Base-by-base conservation (phyloP, 2,113 vertebrate genomes). In the Ophthalmolycus amberensis region DNA sequence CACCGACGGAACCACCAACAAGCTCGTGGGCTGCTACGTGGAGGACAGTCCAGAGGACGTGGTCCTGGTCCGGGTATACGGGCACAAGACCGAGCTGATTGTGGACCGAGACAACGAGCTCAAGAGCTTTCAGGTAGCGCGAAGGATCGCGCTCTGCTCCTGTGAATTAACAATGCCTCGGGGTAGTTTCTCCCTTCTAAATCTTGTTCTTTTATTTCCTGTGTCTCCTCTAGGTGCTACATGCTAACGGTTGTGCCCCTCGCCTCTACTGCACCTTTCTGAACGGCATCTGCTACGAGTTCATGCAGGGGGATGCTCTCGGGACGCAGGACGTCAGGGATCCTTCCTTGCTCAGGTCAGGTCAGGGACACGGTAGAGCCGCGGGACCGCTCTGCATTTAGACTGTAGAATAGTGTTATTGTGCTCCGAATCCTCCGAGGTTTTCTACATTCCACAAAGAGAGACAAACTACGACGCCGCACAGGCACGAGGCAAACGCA, bases 1-100 rank as follows among this genome's bases (percentile, higher is more conserved):
- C 94, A 99, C 97, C 0, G 98, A 99, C 1, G 98, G 98, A 75
- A 99, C 98, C 86, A 99, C 98, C 90, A 99, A 99, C 95, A 99
- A 99, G 90, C 95, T 99, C 3, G 95, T 99, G 89, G 98, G 97
- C 71, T 99, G 97, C 94, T 99, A 96, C 27, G 86, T 95, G 75
- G 97, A 97, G 0, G 96, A 97, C 40, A 93, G 85, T 54, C 96
- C 97, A 69, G 93, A 77, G 0, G 98, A 99, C 0, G 96, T 97
- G 1, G 96, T 99, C 87, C 94, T 99, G 85, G 98, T 99, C 7
- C 96, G 98, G 0, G 96, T 99, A 6, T 99, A 99, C 0, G 98
- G 98, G 69, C 95, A 98, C 91, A 97, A 94, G 77, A 99, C 97
- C 0, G 98, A 99, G 93, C 95, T 99, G 25, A 95, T 99, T 0